Evolutionary conservation across 2,888 invertebrate species (phyloP).

Genomic region (Tenthredo scrophulariae): DNA sequence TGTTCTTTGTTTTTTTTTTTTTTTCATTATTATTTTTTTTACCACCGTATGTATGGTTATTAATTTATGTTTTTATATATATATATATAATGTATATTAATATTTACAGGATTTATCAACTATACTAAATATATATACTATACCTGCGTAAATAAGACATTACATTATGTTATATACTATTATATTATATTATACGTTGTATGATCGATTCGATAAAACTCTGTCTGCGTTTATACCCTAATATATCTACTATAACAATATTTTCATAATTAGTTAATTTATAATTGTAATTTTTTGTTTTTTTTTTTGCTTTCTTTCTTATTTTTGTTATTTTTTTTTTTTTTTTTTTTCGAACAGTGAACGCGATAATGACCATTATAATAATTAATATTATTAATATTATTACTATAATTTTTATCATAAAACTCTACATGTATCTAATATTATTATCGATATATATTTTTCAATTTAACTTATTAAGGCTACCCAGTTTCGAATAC

Average conservation of each 20-base stretch:
- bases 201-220: constrained; percentile 4
- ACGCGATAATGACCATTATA: neutral
- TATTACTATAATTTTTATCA: neutral
- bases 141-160: neutral
- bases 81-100: neutral
- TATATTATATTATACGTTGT: constrained; percentile 15
- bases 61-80: neutral
- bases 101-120: constrained; percentile 1
- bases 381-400: neutral
- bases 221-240: neutral
- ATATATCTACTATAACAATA: neutral
- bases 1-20: neutral
- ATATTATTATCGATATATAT: constrained; percentile 38
- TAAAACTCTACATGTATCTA: constrained; percentile 50
- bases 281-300: neutral
- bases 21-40: too few species aligned
- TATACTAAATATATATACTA: neutral
- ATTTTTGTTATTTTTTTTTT: too few species aligned
- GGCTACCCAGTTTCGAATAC: constrained; percentile 29
- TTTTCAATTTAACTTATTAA: constrained; percentile 41
- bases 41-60: neutral
- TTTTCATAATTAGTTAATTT: neutral
- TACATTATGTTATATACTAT: neutral
- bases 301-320: neutral
- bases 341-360: neutral